A percentile compares a stretch with the other conserved stretches of the same genome.
Conservation (phyloP, 2,888 invertebrate species). For the Archips crataeganus region DNA sequence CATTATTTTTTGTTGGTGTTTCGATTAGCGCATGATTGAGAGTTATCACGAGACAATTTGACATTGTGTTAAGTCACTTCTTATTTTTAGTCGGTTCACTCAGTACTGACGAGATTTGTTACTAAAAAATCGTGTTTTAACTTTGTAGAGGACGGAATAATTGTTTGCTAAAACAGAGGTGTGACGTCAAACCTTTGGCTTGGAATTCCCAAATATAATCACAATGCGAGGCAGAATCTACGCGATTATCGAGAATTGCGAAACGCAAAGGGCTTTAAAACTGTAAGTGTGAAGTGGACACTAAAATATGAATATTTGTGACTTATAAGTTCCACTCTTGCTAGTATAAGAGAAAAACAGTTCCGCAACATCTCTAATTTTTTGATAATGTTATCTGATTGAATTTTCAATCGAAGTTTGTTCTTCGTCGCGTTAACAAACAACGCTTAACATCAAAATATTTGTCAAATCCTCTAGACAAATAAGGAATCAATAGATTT, state of each 20-base stretch:
- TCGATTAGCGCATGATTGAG: slow-evolving; percentile 82
- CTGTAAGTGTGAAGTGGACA: slow-evolving; percentile 10
- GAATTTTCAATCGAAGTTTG: not conserved
- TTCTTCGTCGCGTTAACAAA: slow-evolving; percentile 8
- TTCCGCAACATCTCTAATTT: not conserved
- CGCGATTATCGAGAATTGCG: slow-evolving; percentile 1
- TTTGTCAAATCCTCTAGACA: slow-evolving; percentile 30
- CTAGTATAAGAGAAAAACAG: not conserved
- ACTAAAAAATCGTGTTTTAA: slow-evolving; percentile 61
- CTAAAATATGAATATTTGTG: slow-evolving; percentile 9
- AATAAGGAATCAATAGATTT: slow-evolving; percentile 26
- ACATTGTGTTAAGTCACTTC: slow-evolving; percentile 76
- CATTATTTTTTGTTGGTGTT: slow-evolving; percentile 75
- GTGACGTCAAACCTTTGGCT: slow-evolving; percentile 42
- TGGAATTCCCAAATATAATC: slow-evolving; percentile 42
- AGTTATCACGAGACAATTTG: slow-evolving; percentile 79
- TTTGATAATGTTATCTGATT: not conserved
- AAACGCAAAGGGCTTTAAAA: slow-evolving; percentile 15
- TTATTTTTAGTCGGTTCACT: slow-evolving; percentile 76
- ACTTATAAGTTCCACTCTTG: not conserved
- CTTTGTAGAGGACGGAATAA: slow-evolving; percentile 50
- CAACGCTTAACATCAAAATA: slow-evolving; percentile 25
- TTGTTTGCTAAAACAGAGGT: slow-evolving; percentile 35
- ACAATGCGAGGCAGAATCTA: slow-evolving; percentile 14
- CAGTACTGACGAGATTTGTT: slow-evolving; percentile 60